Conservation (phyloP, 1,140 invertebrate species). For the Ceratina calcarata region DNA sequence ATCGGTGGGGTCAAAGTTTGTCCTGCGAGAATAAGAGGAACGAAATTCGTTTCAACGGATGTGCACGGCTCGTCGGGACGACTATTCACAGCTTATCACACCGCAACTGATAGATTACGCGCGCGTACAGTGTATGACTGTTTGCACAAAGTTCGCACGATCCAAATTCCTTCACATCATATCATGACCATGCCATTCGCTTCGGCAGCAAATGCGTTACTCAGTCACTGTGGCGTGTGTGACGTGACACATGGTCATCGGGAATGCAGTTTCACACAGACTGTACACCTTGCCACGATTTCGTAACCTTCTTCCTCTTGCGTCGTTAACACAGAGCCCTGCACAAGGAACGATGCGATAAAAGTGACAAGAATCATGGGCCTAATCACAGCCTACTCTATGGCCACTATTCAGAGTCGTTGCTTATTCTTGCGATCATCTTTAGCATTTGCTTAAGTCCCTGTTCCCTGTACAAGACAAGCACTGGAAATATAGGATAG, state of each 20-base stretch:
- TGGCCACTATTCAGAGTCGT: too few species aligned
- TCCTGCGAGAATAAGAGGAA: neutral
- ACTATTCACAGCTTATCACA: conserved; percentile 18
- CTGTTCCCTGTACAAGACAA: too few species aligned
- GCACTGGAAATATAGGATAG: too few species aligned
- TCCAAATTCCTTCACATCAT: conserved; percentile 62
- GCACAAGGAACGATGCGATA: too few species aligned
- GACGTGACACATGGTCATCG: conserved; percentile 26
- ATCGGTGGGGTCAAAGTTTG: conserved; percentile 32
- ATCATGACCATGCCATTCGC: conserved; percentile 62
- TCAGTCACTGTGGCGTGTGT: conserved; percentile 2
- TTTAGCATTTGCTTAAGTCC: too few species aligned
- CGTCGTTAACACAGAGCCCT: too few species aligned
- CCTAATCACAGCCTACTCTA: too few species aligned
- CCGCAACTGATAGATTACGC: neutral
- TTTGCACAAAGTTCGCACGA: conserved; percentile 66
- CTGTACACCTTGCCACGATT: neutral
- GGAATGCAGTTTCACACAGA: conserved; percentile 16
- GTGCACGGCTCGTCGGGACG: neutral
- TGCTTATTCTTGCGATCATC: too few species aligned
- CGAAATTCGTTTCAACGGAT: neutral
- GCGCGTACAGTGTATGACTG: conserved; percentile 44
- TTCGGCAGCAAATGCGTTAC: conserved; percentile 46
- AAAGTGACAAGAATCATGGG: too few species aligned
- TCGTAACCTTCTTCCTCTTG: neutral